These are phyloP conservation scores for Hydrophis major DNA, from an alignment of 2,797 vertebrate species.

Conservation along the genomic window DNA sequence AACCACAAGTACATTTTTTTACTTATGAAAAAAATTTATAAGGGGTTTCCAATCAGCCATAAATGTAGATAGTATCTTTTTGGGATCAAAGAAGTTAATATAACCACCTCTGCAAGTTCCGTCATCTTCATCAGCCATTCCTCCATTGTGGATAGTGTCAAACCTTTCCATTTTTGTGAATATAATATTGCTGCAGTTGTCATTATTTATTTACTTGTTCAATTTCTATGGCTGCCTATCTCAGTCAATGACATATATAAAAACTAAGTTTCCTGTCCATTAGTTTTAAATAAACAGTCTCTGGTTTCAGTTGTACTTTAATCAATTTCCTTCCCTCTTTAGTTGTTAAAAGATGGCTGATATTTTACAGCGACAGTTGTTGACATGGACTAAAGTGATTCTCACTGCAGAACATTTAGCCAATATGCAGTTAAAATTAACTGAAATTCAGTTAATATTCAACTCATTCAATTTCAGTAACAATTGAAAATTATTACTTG, in stretches of 20 bases:
- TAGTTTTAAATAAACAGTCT: background rate
- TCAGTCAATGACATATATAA: background rate
- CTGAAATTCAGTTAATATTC: background rate
- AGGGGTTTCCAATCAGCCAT: background rate
- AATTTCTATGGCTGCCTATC: background rate
- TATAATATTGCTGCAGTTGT: background rate
- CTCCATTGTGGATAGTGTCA: background rate
- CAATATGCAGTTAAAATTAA: background rate
- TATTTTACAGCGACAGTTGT: background rate
- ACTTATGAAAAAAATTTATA: background rate
- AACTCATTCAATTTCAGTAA: background rate
- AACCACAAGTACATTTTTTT: background rate
- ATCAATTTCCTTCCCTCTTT: background rate
- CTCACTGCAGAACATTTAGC: background rate
- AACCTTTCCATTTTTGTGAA: background rate
- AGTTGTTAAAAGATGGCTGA: conserved; percentile 19
- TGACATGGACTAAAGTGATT: fast-evolving
- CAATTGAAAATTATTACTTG: background rate
- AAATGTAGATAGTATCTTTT: background rate
- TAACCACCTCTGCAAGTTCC: background rate
- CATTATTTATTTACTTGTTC: background rate
- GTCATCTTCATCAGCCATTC: background rate
- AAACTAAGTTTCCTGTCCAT: background rate
- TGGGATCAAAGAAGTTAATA: background rate
- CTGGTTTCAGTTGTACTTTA: background rate